Evolutionary conservation across 2,888 invertebrate species (phyloP).

Genomic region (Harpagoxenus sublaevis): DNA sequence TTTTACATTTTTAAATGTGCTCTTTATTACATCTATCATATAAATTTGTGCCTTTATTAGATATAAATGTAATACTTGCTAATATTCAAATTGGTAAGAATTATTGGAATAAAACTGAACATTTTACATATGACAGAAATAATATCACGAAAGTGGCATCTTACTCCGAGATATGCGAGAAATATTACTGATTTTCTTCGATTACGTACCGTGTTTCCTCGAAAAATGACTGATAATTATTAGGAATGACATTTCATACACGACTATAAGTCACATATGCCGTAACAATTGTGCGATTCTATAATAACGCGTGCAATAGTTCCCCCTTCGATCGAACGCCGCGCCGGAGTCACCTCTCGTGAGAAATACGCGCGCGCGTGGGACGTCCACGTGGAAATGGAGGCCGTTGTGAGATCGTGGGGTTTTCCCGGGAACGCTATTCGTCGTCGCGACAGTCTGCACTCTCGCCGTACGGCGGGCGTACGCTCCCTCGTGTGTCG

Average conservation of each 20-base stretch:
- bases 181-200: not conserved
- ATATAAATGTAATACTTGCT: not conserved
- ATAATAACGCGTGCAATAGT: constrained; percentile 3
- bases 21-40: no score
- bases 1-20: not conserved
- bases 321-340: constrained; percentile 6
- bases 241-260: not conserved
- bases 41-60: no score
- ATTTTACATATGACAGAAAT: not conserved
- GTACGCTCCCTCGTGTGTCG: constrained; percentile 67
- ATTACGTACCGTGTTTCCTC: not conserved
- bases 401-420: constrained; percentile 54
- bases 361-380: constrained; percentile 45
- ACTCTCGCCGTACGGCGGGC: constrained; percentile 58
- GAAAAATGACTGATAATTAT: not conserved
- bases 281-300: not conserved
- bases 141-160: not conserved
- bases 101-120: not conserved
- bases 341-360: constrained; percentile 11
- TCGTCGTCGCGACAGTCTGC: constrained; percentile 62
- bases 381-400: constrained; percentile 72
- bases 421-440: constrained; percentile 68
- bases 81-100: not conserved
- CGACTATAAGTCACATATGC: no score
- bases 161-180: not conserved